Percentiles rank a stretch among this genome's conserved stretches.
Evolutionary conservation across 2,113 vertebrate genomes (phyloP).

Genomic region (Sorex fumeus): DNA sequence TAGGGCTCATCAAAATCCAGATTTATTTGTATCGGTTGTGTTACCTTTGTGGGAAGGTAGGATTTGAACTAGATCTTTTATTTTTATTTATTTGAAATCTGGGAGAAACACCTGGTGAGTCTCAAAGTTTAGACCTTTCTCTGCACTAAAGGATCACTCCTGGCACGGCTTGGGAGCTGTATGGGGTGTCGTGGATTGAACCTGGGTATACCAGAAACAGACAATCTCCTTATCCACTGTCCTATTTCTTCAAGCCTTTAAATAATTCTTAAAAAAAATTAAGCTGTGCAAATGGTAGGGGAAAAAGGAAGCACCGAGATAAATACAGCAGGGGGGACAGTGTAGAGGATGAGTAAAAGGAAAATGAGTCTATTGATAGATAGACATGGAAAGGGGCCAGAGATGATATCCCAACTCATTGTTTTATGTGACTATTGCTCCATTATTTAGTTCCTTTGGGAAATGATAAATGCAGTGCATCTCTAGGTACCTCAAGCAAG

Average conservation of each 20-base stretch:
- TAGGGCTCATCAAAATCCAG: not conserved
- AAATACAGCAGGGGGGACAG: not conserved
- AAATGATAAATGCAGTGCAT: not conserved
- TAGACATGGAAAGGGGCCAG: not conserved
- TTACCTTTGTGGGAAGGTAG: not conserved
- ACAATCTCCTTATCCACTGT: too few species aligned
- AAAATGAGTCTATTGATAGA: not conserved
- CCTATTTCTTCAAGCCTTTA: too few species aligned
- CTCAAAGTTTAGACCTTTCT: too few species aligned
- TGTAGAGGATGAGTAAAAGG: fast-evolving
- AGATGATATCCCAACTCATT: not conserved
- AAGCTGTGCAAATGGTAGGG: not conserved
- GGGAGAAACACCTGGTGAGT: too few species aligned
- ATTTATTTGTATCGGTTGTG: not conserved
- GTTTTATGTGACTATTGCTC: not conserved
- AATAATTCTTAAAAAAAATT: not conserved
- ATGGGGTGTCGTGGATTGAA: too few species aligned
- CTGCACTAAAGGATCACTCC: too few species aligned
- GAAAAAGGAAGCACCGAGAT: not conserved
- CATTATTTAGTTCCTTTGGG: not conserved
- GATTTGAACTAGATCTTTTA: not conserved
- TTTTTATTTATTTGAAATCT: too few species aligned
- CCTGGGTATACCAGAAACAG: too few species aligned
- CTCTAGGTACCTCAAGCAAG: not conserved
- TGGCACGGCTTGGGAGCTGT: too few species aligned